phyloP scores from a whole-genome alignment of 2,113 vertebrate genomes.

The Vicugna pacos region DNA sequence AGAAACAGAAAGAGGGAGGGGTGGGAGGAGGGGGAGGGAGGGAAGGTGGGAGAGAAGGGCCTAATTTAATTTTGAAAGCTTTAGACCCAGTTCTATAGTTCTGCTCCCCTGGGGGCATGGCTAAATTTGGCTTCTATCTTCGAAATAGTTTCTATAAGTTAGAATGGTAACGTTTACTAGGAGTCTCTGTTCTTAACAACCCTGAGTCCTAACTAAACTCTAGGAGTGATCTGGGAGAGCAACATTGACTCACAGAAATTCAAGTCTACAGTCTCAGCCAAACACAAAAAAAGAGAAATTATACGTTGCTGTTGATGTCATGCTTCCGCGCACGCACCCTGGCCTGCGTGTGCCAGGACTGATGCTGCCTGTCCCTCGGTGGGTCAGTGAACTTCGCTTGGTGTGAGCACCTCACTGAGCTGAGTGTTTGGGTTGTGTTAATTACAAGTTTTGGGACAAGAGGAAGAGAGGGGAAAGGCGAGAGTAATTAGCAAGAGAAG shows the following conservation, averaged over 20 bases:
- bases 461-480: not conserved
- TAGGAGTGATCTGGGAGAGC: not conserved
- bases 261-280: not conserved
- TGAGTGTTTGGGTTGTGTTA: not conserved
- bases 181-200: not conserved
- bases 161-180: not conserved
- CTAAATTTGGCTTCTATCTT: not conserved
- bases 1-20: not conserved
- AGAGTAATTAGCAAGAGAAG: not conserved
- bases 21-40: too few species aligned
- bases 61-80: not conserved
- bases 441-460: not conserved
- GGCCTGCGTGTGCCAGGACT: not conserved
- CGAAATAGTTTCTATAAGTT: not conserved
- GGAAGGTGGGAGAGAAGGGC: too few species aligned
- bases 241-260: not conserved
- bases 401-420: not conserved
- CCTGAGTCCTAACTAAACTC: not conserved
- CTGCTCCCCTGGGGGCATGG: not conserved
- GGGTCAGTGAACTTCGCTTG: not conserved
- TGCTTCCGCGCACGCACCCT: rapidly evolving
- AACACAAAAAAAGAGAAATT: not conserved
- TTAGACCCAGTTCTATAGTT: not conserved
- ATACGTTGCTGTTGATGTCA: not conserved
- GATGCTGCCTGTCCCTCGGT: rapidly evolving